Conservation (phyloP, 1,140 invertebrate genomes). For the Drosophila repletoides region DNA sequence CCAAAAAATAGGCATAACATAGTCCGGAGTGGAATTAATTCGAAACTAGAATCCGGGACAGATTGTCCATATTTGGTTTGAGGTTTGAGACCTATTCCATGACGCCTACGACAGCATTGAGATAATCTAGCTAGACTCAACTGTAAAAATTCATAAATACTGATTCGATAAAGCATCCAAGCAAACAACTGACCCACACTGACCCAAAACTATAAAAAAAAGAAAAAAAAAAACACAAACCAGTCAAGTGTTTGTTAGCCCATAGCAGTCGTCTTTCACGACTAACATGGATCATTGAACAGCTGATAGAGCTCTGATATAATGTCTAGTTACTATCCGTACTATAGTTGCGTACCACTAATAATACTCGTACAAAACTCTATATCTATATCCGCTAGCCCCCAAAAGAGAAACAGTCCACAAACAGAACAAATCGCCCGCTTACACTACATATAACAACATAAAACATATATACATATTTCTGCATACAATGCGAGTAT, state of each 20-base stretch:
- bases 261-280: not conserved
- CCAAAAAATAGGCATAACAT: no score
- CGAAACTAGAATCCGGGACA: no score
- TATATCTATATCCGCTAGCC: not conserved
- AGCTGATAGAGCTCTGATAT: not conserved
- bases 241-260: not conserved
- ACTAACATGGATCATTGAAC: no score
- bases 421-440: slow-evolving; percentile 18
- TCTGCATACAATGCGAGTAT: no score
- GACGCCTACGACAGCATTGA: no score
- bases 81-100: no score
- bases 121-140: no score
- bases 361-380: not conserved
- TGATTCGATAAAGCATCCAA: not conserved
- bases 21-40: no score
- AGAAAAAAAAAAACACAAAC: not conserved
- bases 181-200: not conserved
- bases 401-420: not conserved
- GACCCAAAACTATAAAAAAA: no score
- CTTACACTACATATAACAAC: not conserved
- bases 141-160: not conserved
- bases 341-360: not conserved
- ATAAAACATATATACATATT: not conserved
- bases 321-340: not conserved
- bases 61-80: no score